Conservation (phyloP, 2,888 invertebrate genomes). For the Eugnorisma glareosa region DNA sequence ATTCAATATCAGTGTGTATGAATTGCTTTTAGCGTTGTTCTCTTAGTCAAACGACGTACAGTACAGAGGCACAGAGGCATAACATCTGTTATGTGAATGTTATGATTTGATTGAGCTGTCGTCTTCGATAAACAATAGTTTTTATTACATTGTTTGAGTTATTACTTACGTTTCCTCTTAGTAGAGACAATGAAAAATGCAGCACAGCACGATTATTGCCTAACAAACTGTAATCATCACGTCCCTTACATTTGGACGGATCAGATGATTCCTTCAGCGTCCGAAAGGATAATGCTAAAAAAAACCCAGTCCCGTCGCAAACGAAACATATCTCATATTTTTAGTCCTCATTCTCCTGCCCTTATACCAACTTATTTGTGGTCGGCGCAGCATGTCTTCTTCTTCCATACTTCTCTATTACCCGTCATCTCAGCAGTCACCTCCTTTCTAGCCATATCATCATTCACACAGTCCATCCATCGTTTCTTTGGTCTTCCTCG, state of each 20-base stretch:
- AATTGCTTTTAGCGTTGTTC: background rate
- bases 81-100: background rate
- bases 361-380: too few species aligned
- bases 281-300: too few species aligned
- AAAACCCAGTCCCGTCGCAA: too few species aligned
- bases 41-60: background rate
- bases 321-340: too few species aligned
- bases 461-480: too few species aligned
- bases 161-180: background rate
- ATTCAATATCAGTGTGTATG: slow-evolving; percentile 10
- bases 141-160: slow-evolving; percentile 5
- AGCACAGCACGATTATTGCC: background rate
- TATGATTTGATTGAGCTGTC: slow-evolving; percentile 9
- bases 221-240: background rate
- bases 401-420: too few species aligned
- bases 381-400: too few species aligned
- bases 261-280: background rate
- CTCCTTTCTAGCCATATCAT: too few species aligned
- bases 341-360: too few species aligned
- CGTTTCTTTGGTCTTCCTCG: too few species aligned
- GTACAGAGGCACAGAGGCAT: background rate
- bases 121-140: background rate
- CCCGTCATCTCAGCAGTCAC: too few species aligned
- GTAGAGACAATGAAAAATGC: background rate
- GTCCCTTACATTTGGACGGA: background rate